Conservation (phyloP, 2,888 invertebrate genomes). For the Dryobotodes eremita region DNA sequence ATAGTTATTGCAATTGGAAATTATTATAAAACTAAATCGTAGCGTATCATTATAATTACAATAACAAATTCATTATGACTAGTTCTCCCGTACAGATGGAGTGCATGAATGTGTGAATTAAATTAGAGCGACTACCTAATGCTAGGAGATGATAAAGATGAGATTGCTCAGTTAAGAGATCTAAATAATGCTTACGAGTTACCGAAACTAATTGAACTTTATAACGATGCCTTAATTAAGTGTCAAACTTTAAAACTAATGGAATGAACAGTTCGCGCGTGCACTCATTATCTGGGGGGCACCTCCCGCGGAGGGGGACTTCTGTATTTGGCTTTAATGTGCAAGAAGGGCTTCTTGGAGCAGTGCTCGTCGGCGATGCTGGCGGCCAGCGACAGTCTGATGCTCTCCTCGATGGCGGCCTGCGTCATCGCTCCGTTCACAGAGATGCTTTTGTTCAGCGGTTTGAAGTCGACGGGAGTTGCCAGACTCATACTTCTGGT, state of each 20-base stretch:
- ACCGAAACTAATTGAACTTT: conserved; percentile 69
- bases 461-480: conserved; percentile 74
- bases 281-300: conserved; percentile 89
- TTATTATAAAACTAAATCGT: conserved; percentile 65
- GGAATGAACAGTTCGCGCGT: conserved; percentile 76
- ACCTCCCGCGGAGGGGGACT: conserved; percentile 92
- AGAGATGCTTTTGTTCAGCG: conserved; percentile 79
- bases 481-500: conserved; percentile 87
- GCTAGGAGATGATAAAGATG: conserved; percentile 73
- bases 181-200: conserved; percentile 78
- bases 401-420: conserved; percentile 88
- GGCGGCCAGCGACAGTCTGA: conserved; percentile 85
- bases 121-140: conserved; percentile 72
- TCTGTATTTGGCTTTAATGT: conserved; percentile 94
- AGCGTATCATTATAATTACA: conserved; percentile 63
- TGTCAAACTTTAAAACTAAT: conserved; percentile 79
- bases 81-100: conserved; percentile 80
- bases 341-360: conserved; percentile 91
- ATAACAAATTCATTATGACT: conserved; percentile 78
- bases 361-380: conserved; percentile 81
- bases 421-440: conserved; percentile 83
- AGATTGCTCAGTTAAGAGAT: conserved; percentile 84
- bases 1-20: conserved; percentile 75
- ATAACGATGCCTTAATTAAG: conserved; percentile 63
- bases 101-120: conserved; percentile 74